Percentiles rank a stretch among this genome's conserved stretches.
Conservation (phyloP, 2,797 vertebrate species). For the Tapirus indicus region DNA sequence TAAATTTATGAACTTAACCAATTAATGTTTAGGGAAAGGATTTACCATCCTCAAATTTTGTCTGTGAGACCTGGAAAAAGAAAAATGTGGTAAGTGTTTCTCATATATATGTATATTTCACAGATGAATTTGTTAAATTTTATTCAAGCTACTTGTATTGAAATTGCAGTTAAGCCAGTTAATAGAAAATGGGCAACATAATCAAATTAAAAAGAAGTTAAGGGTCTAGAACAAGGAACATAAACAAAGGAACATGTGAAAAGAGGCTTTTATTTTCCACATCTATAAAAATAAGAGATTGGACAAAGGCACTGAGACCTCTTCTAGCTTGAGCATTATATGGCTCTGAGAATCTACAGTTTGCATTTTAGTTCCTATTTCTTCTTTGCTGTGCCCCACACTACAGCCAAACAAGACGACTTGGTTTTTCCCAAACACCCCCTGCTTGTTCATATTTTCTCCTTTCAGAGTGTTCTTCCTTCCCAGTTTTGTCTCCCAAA, state of each 20-base stretch:
- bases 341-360: not conserved
- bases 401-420: not conserved
- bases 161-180: not conserved
- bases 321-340: not conserved
- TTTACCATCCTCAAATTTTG: not conserved
- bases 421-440: not conserved
- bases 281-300: not conserved
- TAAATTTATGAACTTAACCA: not conserved
- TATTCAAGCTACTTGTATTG: not conserved
- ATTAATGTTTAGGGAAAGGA: not conserved
- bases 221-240: not conserved
- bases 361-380: not conserved
- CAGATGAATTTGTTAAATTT: not conserved
- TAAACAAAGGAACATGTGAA: not conserved
- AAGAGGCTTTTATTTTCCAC: not conserved
- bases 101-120: not conserved
- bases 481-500: not conserved
- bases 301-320: not conserved
- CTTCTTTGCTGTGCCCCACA: not conserved
- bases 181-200: not conserved
- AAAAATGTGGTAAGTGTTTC: not conserved
- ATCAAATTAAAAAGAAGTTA: slow-evolving; percentile 31
- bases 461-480: not conserved
- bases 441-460: not conserved
- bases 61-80: not conserved